Evolutionary conservation across 2,888 invertebrate genomes (phyloP), one percentile per base, ranked within the genome.

Genomic region (Schizaphis graminum): DNA sequence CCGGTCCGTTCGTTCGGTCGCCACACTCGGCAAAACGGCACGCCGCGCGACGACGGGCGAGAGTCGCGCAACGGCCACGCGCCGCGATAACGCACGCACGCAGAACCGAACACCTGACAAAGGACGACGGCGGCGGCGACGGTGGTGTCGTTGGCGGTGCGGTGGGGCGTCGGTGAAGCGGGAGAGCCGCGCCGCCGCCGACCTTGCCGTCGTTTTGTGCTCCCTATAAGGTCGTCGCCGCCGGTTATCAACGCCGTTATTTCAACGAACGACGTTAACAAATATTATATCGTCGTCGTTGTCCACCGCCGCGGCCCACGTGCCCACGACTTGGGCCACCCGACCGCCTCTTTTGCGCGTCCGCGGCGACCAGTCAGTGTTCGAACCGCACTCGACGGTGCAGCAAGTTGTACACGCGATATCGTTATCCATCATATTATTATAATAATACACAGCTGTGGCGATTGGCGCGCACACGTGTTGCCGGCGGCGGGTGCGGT

Each of bases 181-280:
- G n/a, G 26, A 53, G 35, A 10, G 49, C 21, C 21, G 87, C n/a
- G 57, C 28, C 26, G 89, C 16, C 49, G 53, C 53, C 53, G 53
- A 89, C 89, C 89, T 89, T 89, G 89, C 89, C 57, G 89, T 89
- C 89, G 89, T 61, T 89, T 57, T 57, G 89, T 90, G 67, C 90
- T 44, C 41, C 41, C 8, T 61, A 61, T 61, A 47, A 89, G 89
- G 67, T 47, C 61, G 61, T 90, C 90, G 44, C n/a, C 61, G 90
- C n/a, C 47, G 47, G 90, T 24, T 57, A 57, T 57, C 57, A 28
- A 4, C 44, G 44, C 57, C n/a, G 61, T 90, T 47, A 44, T 89
- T 44, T 57, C 28, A 7, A 44, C 77, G 21, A 41, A 35, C 35
- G 35, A 21, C 35, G 16, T 35, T 35, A 77, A 77, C 16, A 35